These are phyloP conservation scores for Chlorocebus sabaeus DNA, from an alignment of 2,113 vertebrate genomes.

Conservation along the genomic window DNA sequence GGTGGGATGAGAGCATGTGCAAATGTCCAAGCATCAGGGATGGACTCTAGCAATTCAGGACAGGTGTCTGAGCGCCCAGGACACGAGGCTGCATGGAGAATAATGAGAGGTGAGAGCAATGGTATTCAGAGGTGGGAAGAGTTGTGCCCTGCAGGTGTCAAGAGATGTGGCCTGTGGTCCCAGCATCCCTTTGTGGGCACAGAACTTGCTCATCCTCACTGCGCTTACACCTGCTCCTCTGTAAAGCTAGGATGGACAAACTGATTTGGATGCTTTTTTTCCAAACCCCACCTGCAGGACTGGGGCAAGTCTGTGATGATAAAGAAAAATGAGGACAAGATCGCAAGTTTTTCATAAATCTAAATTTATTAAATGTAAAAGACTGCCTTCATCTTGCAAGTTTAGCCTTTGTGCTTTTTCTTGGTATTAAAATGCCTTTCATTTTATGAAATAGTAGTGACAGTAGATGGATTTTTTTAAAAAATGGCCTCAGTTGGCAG, in stretches of 20 bases:
- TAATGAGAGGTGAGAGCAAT: background rate
- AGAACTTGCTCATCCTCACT: background rate
- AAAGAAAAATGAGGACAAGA: constrained; percentile 50
- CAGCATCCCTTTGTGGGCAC: background rate
- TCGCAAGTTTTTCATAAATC: constrained; percentile 20
- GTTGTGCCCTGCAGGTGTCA: background rate
- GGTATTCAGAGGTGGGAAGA: background rate
- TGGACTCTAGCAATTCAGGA: background rate
- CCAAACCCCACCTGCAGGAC: background rate
- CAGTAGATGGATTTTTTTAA: background rate
- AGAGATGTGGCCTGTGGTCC: background rate
- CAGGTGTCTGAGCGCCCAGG: background rate
- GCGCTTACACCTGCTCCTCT: background rate
- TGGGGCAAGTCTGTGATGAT: background rate
- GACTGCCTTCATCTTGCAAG: background rate
- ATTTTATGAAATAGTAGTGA: background rate
- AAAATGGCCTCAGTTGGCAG: background rate
- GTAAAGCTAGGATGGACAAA: background rate
- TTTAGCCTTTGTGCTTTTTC: background rate
- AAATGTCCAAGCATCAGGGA: background rate
- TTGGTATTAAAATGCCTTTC: constrained; percentile 32
- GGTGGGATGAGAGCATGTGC: background rate
- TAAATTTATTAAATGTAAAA: constrained; percentile 52
- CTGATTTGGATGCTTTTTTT: background rate
- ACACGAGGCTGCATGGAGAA: background rate